Evolutionary conservation across 2,113 vertebrate species (phyloP), one percentile per base, ranked within the genome.

Genomic region (Aptenodytes patagonicus): DNA sequence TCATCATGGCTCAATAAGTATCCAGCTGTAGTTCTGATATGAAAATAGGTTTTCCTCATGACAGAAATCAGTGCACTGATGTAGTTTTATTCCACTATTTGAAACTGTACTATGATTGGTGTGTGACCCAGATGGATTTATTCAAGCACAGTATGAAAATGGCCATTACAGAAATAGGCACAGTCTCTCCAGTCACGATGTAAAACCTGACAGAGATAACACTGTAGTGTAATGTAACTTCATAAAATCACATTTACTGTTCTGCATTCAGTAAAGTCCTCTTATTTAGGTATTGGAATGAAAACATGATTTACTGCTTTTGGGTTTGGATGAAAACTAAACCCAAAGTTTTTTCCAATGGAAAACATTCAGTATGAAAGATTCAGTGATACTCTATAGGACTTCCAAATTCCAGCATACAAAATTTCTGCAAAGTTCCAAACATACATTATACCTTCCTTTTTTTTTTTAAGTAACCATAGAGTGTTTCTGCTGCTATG

Each of bases 91-190:
- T 95, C 95, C 83, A 95, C 57, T 90, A 83, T 89, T 91, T 97
- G 93, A 96, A 96, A 73, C 84, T 55, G 71, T 68, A 21, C 88
- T 78, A 32, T 44, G 82, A 61, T 89, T 82, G 54, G 51, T 87
- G 34, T 95, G 79, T 89, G 62, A 81, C 79, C 66, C 76, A 92
- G 90, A 95, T 89, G 89, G 68, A 95, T 93, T 97, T 96, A 90
- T 89, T 96, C 75, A 97, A 96, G 85, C 69, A 89, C 71, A 80
- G 87, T 95, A 91, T 97, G 93, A 97, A 98, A 96, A 61, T 49
- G 72, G 60, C 73, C 88, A 61, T 90, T 90, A 93, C 73, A 94
- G 80, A 85, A 94, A 96, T 87, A 93, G 47, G 28, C 65, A 66
- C 25, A 64, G 70, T 93, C 66, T 88, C 70, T 70, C 62, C 93